Base-by-base conservation (phyloP, 2,797 vertebrate genomes). In the Oreochromis grahami region DNA sequence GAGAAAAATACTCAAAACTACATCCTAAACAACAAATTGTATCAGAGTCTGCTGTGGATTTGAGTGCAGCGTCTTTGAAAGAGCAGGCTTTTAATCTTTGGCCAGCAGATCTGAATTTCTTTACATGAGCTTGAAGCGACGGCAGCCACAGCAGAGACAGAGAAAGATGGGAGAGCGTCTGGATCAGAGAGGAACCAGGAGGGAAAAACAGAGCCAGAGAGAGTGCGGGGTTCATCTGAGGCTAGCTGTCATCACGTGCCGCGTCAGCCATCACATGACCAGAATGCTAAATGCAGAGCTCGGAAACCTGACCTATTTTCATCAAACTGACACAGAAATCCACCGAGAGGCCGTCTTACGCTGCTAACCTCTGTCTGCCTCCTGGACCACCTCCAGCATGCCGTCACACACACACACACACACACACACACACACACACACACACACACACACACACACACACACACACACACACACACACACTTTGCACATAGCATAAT, bases 221-320 rank as follows among this genome's bases (percentile, higher is more conserved):
- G 81, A 91, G 90, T 84, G 80, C 87, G 85, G 93, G 87, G 94
- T 95, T 96, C 91, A 94, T 94, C 86, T 84, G 45, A 93, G 94
- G 94, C 93, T 80, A 88, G 92, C 90, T 89, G 90, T 92, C 85
- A 86, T 93, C 93, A 91, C 78, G 68, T 83, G 80, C 87, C 12
- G 87, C 91, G 88, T 94, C 92, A 92, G 90, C 76, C 86, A 70
- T 95, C 91, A 93, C 94, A 94, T 86, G 94, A 84, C 89, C 92
- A 85, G 93, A 94, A 96, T 96, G 95, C 93, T 95, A 93, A 96
- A 96, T 85, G 79, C 84, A 77, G 41, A 82, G 88, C 88, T 92
- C 89, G 82, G 91, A 91, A 94, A 95, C 93, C 94, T 96, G 96
- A 96, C 96, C 96, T 94, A 96, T 95, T 96, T 96, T 94, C 93